phyloP scores from a whole-genome alignment of 1,140 invertebrate species.

The Berghia stephanieae region DNA sequence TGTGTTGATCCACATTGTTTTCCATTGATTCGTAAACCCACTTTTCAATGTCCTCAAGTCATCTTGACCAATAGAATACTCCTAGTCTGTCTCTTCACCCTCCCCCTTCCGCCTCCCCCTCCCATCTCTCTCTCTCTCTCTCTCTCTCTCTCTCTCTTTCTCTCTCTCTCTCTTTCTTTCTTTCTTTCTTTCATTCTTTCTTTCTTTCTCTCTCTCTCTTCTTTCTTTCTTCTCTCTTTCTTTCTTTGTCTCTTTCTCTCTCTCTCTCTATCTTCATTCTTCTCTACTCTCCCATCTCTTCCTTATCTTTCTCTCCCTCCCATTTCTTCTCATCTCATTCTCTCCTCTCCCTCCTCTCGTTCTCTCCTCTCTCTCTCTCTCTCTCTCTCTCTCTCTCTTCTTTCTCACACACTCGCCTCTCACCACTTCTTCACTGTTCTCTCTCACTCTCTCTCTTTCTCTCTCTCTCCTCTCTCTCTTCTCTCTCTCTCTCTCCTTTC shows the following conservation, averaged over 20 bases:
- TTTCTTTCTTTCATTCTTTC: background rate
- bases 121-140: conserved; percentile 11
- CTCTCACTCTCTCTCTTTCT: background rate
- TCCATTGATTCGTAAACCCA: too few relatives aligned
- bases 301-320: background rate
- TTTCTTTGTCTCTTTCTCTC: conserved; percentile 15
- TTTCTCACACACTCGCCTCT: background rate
- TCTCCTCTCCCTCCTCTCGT: background rate
- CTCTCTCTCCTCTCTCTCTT: background rate
- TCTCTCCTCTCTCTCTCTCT: background rate
- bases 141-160: conserved; percentile 17
- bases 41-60: too few relatives aligned
- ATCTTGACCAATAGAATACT: too few relatives aligned
- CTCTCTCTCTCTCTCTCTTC: conserved; percentile 4
- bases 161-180: background rate
- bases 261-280: background rate
- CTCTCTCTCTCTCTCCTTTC: background rate
- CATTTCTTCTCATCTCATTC: background rate
- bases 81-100: too few relatives aligned
- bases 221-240: background rate
- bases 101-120: too few relatives aligned
- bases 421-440: background rate
- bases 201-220: background rate
- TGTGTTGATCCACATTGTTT: too few relatives aligned
- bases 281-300: background rate